Evolutionary conservation across 2,888 invertebrate genomes (phyloP).

Genomic region (Lycaena phlaeas): DNA sequence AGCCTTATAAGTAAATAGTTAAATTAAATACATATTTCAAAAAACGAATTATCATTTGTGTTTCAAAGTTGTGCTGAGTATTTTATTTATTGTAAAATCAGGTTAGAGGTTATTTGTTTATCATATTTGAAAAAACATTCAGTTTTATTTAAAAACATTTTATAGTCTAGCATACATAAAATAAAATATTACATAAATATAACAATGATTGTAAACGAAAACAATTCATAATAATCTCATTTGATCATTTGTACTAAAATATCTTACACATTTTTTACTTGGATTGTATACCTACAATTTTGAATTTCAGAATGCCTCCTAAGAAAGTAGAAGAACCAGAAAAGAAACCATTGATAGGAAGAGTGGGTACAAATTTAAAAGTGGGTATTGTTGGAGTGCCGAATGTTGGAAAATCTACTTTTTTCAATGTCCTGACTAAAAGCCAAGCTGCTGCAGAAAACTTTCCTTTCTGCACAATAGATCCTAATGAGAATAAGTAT

Average conservation of each 20-base stretch:
- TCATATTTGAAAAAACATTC: neutral
- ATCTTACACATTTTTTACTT: too few relatives aligned
- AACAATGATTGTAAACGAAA: too few relatives aligned
- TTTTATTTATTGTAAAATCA: neutral
- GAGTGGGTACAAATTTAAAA: constrained; percentile 96
- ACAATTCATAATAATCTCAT: too few relatives aligned
- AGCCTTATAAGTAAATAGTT: neutral
- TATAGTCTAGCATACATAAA: too few relatives aligned
- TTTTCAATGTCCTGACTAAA: constrained; percentile 99
- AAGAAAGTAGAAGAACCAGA: constrained; percentile 94
- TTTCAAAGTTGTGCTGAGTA: neutral
- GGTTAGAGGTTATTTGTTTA: neutral
- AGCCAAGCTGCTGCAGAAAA: constrained; percentile 98
- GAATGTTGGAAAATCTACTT: constrained; percentile 99
- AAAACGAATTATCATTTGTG: neutral
- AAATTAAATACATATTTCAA: neutral
- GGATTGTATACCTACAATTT: too few relatives aligned
- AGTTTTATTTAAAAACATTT: too few relatives aligned
- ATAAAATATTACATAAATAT: too few relatives aligned
- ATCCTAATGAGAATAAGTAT: constrained; percentile 99
- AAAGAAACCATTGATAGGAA: constrained; percentile 91
- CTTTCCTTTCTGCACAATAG: constrained; percentile 99
- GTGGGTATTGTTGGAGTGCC: constrained; percentile 97
- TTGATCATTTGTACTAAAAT: too few relatives aligned
- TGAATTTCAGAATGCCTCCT: constrained; percentile 80